Percentiles rank a stretch among this genome's conserved stretches.
Evolutionary conservation across 2,797 vertebrate genomes (phyloP).

Genomic region (Phoxinus dragarum): DNA sequence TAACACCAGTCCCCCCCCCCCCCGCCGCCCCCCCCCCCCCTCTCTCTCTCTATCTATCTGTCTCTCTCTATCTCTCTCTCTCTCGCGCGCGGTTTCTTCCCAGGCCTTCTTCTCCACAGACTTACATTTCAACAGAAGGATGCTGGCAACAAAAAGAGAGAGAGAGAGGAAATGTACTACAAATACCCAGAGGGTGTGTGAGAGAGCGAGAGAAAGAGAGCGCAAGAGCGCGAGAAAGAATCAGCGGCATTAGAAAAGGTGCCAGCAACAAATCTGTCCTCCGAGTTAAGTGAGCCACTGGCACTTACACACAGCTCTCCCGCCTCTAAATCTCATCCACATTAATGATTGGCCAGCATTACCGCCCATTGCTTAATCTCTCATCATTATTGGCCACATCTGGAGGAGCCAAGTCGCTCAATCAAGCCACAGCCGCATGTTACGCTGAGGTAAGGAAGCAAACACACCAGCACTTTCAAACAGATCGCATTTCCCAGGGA

Average conservation of each 20-base stretch:
- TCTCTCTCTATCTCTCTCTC: slow-evolving; percentile 2
- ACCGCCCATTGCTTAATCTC: slow-evolving; percentile 69
- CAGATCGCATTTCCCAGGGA: slow-evolving; percentile 65
- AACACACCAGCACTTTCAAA: slow-evolving; percentile 65
- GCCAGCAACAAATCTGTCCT: slow-evolving; percentile 57
- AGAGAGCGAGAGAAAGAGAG: slow-evolving; percentile 8
- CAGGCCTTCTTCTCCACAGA: slow-evolving; percentile 43
- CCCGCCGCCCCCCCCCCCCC: no score
- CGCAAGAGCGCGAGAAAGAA: slow-evolving; percentile 42
- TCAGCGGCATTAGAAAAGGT: slow-evolving; percentile 61
- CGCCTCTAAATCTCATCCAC: slow-evolving; percentile 69
- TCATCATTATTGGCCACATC: slow-evolving; percentile 72
- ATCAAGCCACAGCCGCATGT: slow-evolving; percentile 60
- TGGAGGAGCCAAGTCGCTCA: slow-evolving; percentile 64
- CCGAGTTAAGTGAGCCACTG: slow-evolving; percentile 55
- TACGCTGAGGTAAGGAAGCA: slow-evolving; percentile 71
- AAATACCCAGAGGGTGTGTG: slow-evolving; percentile 44
- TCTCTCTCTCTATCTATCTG: no score
- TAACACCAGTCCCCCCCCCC: no score
- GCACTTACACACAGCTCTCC: slow-evolving; percentile 62
- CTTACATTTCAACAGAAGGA: slow-evolving; percentile 46
- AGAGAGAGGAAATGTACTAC: slow-evolving; percentile 31
- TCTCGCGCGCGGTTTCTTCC: not conserved
- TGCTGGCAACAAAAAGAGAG: slow-evolving; percentile 35
- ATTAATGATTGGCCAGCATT: slow-evolving; percentile 65